Evolutionary conservation across 2,113 vertebrate species (phyloP).

Genomic region (Romanogobio albipinnatus): DNA sequence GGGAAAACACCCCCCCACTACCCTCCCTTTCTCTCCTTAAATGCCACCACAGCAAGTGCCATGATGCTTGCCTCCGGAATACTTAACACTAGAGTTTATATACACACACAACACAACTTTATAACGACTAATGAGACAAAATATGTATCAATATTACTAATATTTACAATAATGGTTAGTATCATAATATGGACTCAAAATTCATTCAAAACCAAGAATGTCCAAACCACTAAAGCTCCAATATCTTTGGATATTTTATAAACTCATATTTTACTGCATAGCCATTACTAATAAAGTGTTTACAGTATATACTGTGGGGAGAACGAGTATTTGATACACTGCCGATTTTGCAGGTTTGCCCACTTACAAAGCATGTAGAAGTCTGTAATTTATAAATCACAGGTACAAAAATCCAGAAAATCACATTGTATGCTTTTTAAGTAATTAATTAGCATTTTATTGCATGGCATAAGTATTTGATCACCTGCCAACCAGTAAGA

Average conservation of each 20-base stretch:
- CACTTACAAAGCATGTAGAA: too few relatives aligned
- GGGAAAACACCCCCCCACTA: constrained; percentile 44
- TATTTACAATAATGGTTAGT: neutral
- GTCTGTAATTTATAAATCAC: too few relatives aligned
- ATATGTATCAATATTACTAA: neutral
- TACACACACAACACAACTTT: neutral
- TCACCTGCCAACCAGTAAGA: too few relatives aligned
- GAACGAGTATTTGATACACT: too few relatives aligned
- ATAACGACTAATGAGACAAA: neutral
- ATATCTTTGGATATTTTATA: too few relatives aligned
- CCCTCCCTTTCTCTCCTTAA: neutral
- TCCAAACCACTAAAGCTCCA: neutral
- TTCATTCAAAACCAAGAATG: neutral
- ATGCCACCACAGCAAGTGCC: constrained; percentile 28
- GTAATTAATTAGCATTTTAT: too few relatives aligned
- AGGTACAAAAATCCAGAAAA: too few relatives aligned
- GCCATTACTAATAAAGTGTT: neutral
- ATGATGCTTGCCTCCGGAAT: constrained; percentile 3
- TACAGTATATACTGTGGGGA: too few relatives aligned
- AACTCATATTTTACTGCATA: neutral
- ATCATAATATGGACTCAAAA: neutral
- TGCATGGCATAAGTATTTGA: too few relatives aligned
- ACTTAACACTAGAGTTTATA: neutral
- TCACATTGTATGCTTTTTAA: too few relatives aligned
- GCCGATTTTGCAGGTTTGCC: too few relatives aligned